These are phyloP conservation scores for Oryzias curvinotus DNA, from an alignment of 2,113 vertebrate genomes.

Conservation along the genomic window DNA sequence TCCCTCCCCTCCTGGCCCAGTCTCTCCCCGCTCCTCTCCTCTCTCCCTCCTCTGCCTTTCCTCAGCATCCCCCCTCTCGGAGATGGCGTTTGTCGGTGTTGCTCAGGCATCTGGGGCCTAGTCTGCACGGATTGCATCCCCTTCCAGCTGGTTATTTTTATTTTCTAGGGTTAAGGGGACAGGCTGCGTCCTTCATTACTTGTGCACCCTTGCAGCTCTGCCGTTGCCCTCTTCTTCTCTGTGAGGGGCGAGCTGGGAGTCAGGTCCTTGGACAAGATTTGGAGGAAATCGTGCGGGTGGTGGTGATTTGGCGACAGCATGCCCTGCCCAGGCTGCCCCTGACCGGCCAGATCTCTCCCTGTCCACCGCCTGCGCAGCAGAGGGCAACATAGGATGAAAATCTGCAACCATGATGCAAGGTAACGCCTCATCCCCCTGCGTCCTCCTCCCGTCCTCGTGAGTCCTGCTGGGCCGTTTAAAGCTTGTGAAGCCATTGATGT, in stretches of 20 bases:
- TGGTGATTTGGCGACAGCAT: slow-evolving; percentile 59
- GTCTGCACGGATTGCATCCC: slow-evolving; percentile 32
- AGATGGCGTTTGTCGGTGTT: slow-evolving; percentile 78
- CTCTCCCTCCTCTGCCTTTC: slow-evolving; percentile 69
- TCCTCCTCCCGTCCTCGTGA: slow-evolving; percentile 56
- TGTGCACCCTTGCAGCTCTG: slow-evolving; percentile 9
- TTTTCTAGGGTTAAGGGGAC: slow-evolving; percentile 35
- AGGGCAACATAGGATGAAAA: slow-evolving; percentile 89
- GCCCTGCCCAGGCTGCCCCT: slow-evolving; percentile 62
- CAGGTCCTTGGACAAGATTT: slow-evolving; percentile 48
- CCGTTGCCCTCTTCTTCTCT: slow-evolving; percentile 16
- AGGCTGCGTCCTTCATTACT: slow-evolving; percentile 32
- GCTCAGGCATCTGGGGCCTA: slow-evolving; percentile 76
- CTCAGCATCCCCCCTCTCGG: slow-evolving; percentile 80
- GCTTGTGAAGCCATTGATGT: slow-evolving; percentile 43
- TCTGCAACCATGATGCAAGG: slow-evolving; percentile 99
- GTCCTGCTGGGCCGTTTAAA: slow-evolving; percentile 50
- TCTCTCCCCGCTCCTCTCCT: slow-evolving; percentile 61
- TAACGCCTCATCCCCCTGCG: slow-evolving; percentile 55
- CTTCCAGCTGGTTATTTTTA: slow-evolving; percentile 16
- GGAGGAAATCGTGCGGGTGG: slow-evolving; percentile 58
- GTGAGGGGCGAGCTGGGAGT: slow-evolving; percentile 40
- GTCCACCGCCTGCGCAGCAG: slow-evolving; percentile 40
- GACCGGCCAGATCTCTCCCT: slow-evolving; percentile 48
- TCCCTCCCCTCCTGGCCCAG: slow-evolving; percentile 37